These are phyloP conservation scores for Mola mola DNA, from an alignment of 2,113 vertebrate genomes.

Conservation along the genomic window DNA sequence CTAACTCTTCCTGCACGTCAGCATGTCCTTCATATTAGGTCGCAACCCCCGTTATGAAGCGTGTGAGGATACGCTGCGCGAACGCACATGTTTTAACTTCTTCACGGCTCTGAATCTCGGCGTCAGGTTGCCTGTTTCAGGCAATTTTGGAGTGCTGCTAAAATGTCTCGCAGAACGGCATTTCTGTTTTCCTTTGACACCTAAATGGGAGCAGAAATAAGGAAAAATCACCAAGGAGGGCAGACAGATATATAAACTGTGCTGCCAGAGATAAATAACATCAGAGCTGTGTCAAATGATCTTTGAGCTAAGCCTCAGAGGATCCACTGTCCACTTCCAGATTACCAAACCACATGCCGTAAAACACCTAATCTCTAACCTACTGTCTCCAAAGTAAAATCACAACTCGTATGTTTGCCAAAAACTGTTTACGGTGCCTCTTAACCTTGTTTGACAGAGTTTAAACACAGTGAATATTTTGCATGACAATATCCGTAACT, in stretches of 20 bases:
- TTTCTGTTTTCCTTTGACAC: conserved; percentile 93
- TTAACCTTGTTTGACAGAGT: conserved; percentile 1
- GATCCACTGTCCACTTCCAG: conserved; percentile 9
- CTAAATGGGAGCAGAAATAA: conserved; percentile 71
- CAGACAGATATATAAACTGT: background rate
- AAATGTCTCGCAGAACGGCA: conserved; percentile 84
- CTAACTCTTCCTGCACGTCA: conserved; percentile 20
- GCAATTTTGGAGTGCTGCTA: conserved; percentile 83
- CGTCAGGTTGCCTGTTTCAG: conserved; percentile 60
- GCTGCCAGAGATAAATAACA: background rate
- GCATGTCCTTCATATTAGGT: conserved; percentile 29
- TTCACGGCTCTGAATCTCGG: background rate
- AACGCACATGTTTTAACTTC: background rate
- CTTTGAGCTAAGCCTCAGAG: background rate
- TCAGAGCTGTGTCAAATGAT: background rate
- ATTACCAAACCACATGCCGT: conserved; percentile 18
- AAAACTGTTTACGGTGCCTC: background rate
- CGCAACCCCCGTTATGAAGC: conserved; percentile 7
- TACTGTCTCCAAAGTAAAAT: conserved; percentile 16
- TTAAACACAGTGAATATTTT: conserved; percentile 25
- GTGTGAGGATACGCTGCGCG: background rate
- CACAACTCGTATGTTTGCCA: background rate
- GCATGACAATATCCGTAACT: conserved; percentile 64
- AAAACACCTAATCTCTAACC: conserved; percentile 35
- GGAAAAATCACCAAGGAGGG: background rate